Evolutionary conservation across 2,113 vertebrate species (phyloP), one percentile per base, ranked within the genome.

Genomic region (Cygnus buccinator): DNA sequence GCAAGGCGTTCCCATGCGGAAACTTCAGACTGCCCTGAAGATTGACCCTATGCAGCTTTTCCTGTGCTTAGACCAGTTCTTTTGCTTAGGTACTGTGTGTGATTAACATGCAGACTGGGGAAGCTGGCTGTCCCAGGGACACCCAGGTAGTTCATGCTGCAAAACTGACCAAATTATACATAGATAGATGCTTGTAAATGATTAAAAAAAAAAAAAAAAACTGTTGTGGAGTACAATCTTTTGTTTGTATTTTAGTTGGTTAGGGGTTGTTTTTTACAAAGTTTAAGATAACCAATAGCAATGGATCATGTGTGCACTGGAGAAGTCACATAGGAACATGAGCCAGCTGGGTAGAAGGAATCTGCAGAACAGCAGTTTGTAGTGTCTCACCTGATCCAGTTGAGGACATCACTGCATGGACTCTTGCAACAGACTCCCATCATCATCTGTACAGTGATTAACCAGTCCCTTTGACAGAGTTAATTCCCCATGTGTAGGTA

Each of bases 371-470:
- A 8, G 8, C 33, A 52, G 6, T 29, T 5, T 52, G 14, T 20
- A 26, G 33, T 61, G 3, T 52, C 12, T 61, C 10, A 23, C 13
- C 4, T 0, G 4, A 44, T 10, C 16, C 39, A 37, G 39, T 2
- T 29, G 43, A 76, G 52, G 28, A 37, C 0, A 0, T 43, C 37
- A 21, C 37, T 55, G 39, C 35, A 72, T 44, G 13, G 10, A 65
- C 11, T 14, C 21, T 83, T 83, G 46, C 18, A 61, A 16, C 6
- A 86, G 17, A 22, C 2, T 26, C 59, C 29, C 28, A 6, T 35
- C 1, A 3, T 19, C 33, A 8, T 29, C 52, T 71, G 39, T 25
- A 50, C 11, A 73, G 39, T 0, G 3, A 17, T 26, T 1, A 6
- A 76, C 21, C 31, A 59, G 25, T 5, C 11, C 2, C 10, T 86